phyloP scores from a whole-genome alignment of 2,797 vertebrate genomes.

The Carapus acus region DNA sequence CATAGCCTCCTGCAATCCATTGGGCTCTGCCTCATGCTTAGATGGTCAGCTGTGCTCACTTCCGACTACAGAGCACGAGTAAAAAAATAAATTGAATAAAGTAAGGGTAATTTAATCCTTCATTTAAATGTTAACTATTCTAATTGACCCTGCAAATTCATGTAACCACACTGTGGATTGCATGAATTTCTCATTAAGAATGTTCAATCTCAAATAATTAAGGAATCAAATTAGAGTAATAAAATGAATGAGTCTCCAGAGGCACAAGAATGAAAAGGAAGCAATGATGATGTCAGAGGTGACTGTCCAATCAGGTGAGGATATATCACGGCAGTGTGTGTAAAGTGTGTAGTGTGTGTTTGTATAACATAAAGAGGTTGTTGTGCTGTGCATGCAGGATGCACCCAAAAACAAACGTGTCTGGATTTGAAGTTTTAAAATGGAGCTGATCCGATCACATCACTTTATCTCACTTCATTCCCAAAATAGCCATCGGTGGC shows the following conservation, averaged over 20 bases:
- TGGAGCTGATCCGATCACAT: too few relatives aligned
- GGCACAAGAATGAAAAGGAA: constrained; percentile 15
- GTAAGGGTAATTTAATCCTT: constrained; percentile 18
- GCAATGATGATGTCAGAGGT: neutral
- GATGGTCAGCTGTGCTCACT: neutral
- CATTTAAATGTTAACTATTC: constrained; percentile 23
- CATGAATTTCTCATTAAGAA: constrained; percentile 55
- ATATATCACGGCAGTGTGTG: neutral
- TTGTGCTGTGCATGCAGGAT: neutral
- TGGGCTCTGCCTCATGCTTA: neutral
- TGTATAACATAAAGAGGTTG: too few relatives aligned
- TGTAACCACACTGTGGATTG: constrained; percentile 32
- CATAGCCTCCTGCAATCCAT: too few relatives aligned
- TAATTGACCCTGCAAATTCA: constrained; percentile 42
- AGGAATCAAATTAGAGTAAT: constrained; percentile 28
- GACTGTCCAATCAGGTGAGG: constrained; percentile 5
- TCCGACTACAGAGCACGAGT: neutral
- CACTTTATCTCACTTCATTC: too few relatives aligned
- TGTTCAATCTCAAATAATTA: constrained; percentile 54
- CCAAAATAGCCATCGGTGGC: too few relatives aligned
- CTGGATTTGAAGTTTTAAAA: too few relatives aligned
- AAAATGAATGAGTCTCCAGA: constrained; percentile 30
- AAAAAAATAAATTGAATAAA: constrained; percentile 19
- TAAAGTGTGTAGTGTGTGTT: too few relatives aligned
- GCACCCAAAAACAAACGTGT: too few relatives aligned